Evolutionary conservation across 2,113 vertebrate species (phyloP).

Genomic region (Calonectris borealis): DNA sequence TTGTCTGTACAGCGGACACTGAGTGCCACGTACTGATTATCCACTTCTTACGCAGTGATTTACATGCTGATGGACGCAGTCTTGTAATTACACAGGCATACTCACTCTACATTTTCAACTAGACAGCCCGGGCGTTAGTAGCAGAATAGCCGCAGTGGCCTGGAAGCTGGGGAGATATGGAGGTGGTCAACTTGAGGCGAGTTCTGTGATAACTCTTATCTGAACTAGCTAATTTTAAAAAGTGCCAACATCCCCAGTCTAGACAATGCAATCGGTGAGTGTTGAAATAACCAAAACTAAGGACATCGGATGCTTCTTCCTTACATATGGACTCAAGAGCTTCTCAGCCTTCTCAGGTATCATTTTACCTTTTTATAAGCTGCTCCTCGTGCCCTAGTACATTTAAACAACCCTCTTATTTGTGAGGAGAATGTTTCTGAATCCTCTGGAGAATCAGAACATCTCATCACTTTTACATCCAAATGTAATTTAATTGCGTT

Average conservation of each 20-base stretch:
- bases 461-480: slow-evolving; percentile 6
- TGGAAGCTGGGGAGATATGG: background rate
- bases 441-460: background rate
- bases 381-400: background rate
- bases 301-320: background rate
- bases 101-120: background rate
- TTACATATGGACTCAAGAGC: background rate
- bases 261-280: background rate
- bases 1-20: fast-evolving
- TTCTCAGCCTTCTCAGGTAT: background rate
- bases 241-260: background rate
- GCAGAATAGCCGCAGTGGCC: background rate
- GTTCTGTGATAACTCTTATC: background rate
- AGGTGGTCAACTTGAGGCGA: background rate
- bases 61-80: background rate
- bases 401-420: background rate
- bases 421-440: background rate
- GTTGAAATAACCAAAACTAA: background rate
- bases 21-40: background rate
- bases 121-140: background rate
- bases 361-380: background rate
- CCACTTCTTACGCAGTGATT: background rate
- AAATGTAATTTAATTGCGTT: background rate
- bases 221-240: background rate
- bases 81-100: background rate